Base-by-base conservation (phyloP, 2,113 vertebrate species). In the Hemiscyllium ocellatum region DNA sequence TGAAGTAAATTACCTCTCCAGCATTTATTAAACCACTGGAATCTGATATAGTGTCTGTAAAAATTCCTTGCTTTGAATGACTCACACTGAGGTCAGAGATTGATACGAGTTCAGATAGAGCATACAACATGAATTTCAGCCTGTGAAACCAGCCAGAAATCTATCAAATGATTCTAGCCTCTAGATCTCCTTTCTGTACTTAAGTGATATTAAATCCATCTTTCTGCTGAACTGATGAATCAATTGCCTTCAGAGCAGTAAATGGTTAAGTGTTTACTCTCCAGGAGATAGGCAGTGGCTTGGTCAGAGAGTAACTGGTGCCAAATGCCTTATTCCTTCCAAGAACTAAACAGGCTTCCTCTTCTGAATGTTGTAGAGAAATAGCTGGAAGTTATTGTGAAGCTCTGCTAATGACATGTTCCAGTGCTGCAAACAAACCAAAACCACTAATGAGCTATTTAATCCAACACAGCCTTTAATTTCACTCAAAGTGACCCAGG, bases 381-480 rank as follows among this genome's bases (percentile, higher is more conserved):
- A 72, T 70, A 72, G 94, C 94, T 72, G 94, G 94, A 76, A 95
- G 68, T 47, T 95, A 72, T 95, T 95, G 68, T 95, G 68, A 76
- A n/a, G 69, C 68, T 72, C n/a, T 52, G 69, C 94, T 72, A 95
- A 95, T 95, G 94, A 95, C 69, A 70, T 95, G 68, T 52, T 76
- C 68, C 22, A 29, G 68, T 24, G 8, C 42, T 95, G 68, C 52
- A 70, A 47, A 50, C 68, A 50, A 95, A 95, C 50, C 68, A 95
- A 95, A 95, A 68, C 68, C 26, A 72, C 94, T 95, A 72, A 76
- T 95, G 94, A 95, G 94, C 47, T 47, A 95, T 47, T 95, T 95
- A 95, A 72, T 95, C 94, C 94, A 95, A 76, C 68, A 72, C 20
- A 76, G 72, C 42, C 94, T 52, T 95, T 94, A 94, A 94, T 94